Evolutionary conservation across 2,113 vertebrate genomes (phyloP), one percentile per base, ranked within the genome.

Genomic region (Neomonachus schauinslandi): DNA sequence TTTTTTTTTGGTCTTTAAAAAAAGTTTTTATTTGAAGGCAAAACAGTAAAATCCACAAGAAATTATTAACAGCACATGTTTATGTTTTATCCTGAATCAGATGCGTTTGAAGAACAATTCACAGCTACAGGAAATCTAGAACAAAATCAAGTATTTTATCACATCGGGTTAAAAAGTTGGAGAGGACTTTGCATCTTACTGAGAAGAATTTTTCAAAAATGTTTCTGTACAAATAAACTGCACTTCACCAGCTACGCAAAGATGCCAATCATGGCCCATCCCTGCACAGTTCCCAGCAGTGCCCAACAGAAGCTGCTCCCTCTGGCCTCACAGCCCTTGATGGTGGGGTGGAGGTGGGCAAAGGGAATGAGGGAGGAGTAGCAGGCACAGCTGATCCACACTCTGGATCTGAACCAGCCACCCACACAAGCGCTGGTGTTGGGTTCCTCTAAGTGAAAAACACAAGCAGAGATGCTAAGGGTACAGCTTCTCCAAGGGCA

Each of bases 21-120:
- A 98, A 98, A 57, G 71, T 90, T 95, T 99, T 99, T 99, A 99
- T 99, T 99, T 98, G 98, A 98, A 98, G 96, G 98, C 98, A 98
- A 98, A 99, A 99, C 98, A 98, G 96, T 98, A 98, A 99, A 98
- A 98, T 91, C 95, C 98, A 99, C 98, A 94, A 98, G 92, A 96
- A 98, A 93, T 88, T 92, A 96, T 51, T 98, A 98, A 98, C 96
- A 98, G 97, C 92, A 97, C 55, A n/a, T 61, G 92, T 46, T 39
- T 91, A 89, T 36, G 69, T 10, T 33, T 95, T 96, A 96, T 97
- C 98, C 97, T 4, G 91, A 95, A 95, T 98, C 97, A 98, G 97
- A 98, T 93, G 97, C 51, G 21, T 97, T 59, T 95, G 84, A 87
- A 98, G 84, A 87, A 98, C 95, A 96, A 92, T 96, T 96, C 98